phyloP scores from a whole-genome alignment of 2,797 vertebrate species.

The Catostomus latipinnis region DNA sequence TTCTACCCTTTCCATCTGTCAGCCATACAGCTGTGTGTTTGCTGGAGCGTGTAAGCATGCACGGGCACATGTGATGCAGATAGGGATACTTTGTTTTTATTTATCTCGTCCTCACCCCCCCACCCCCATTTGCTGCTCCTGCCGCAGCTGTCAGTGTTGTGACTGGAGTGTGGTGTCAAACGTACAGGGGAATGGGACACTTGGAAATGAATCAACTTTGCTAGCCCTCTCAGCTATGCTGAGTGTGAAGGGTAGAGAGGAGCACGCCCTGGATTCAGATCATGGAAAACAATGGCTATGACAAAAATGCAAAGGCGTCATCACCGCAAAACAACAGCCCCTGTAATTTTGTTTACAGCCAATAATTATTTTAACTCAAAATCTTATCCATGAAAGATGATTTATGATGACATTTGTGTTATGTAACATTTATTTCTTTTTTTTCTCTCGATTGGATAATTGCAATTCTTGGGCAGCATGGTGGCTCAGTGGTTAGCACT shows the following conservation, averaged over 20 bases:
- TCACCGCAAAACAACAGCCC: slow-evolving; percentile 18
- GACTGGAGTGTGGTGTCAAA: slow-evolving; percentile 86
- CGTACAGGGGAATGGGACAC: slow-evolving; percentile 74
- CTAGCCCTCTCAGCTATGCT: slow-evolving; percentile 81
- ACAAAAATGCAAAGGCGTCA: slow-evolving; percentile 63
- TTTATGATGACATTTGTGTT: slow-evolving; percentile 9
- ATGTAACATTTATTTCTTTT: too few species aligned
- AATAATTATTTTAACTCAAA: slow-evolving; percentile 36
- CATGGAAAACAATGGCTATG: slow-evolving; percentile 78
- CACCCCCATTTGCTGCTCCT: slow-evolving; percentile 50
- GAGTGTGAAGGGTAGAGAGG: slow-evolving; percentile 65
- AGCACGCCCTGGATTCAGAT: slow-evolving; percentile 77
- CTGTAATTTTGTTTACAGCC: slow-evolving; percentile 34
- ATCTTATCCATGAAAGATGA: slow-evolving; percentile 1
- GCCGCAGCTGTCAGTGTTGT: slow-evolving; percentile 95
- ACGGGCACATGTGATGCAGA: slow-evolving; percentile 59
- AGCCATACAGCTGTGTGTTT: slow-evolving; percentile 80
- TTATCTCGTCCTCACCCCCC: slow-evolving; percentile 76
- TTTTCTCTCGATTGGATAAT: too few species aligned
- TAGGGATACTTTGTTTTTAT: slow-evolving; percentile 90
- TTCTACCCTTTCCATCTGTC: slow-evolving; percentile 82
- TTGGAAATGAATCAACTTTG: slow-evolving; percentile 84
- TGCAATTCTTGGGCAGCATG: too few species aligned
- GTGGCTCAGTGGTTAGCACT: too few species aligned
- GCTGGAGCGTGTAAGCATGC: slow-evolving; percentile 55